Conservation (phyloP, 2,888 invertebrate species). For the Mimachlamys varia region DNA sequence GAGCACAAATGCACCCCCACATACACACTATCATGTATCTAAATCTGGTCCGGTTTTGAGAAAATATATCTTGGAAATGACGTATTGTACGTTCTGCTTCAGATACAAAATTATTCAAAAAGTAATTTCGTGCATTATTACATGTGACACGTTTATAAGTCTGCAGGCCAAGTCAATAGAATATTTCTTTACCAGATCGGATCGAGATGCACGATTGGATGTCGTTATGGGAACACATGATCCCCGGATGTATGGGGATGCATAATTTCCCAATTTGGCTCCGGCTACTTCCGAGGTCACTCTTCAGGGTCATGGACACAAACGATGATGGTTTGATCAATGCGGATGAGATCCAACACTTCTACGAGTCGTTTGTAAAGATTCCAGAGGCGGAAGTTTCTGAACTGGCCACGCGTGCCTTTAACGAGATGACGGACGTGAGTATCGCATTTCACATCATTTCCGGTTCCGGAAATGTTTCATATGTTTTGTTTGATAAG, state of each 20-base stretch:
- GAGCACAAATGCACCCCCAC: too few species aligned
- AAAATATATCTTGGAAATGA: too few species aligned
- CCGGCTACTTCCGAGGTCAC: conserved; percentile 65
- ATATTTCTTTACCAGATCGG: conserved; percentile 43
- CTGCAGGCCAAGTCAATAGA: too few species aligned
- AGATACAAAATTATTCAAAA: too few species aligned
- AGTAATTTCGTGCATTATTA: too few species aligned
- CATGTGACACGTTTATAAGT: too few species aligned
- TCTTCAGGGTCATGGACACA: conserved; percentile 69
- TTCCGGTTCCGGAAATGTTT: neutral
- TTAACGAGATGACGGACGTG: conserved; percentile 71
- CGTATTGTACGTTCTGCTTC: too few species aligned
- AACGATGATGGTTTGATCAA: conserved; percentile 62
- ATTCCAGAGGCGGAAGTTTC: conserved; percentile 56
- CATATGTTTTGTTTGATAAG: too few species aligned
- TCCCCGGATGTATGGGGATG: conserved; percentile 68
- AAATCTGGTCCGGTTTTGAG: too few species aligned
- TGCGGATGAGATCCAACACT: conserved; percentile 60
- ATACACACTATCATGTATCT: too few species aligned
- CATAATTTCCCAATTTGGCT: conserved; percentile 70
- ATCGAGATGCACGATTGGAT: conserved; percentile 62
- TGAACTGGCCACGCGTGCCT: conserved; percentile 57
- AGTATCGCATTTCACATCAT: conserved; percentile 41
- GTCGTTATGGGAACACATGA: conserved; percentile 63
- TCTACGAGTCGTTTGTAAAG: conserved; percentile 64